These are phyloP conservation scores for Anableps anableps DNA, from an alignment of 2,797 vertebrate genomes.

Conservation along the genomic window DNA sequence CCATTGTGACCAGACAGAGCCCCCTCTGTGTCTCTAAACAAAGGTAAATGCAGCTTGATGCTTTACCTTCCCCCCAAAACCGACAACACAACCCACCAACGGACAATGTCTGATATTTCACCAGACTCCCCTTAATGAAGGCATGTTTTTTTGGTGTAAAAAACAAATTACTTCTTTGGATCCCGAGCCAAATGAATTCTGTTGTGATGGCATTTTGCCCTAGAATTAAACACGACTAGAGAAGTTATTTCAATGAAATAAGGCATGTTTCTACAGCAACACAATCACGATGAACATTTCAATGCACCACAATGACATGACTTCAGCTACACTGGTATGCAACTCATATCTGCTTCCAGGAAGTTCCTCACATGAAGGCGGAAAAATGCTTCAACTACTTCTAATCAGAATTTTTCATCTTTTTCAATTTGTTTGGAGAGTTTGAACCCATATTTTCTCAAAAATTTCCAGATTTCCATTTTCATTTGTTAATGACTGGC, in stretches of 20 bases:
- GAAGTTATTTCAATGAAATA: not conserved
- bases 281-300: not conserved
- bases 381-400: not conserved
- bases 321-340: not conserved
- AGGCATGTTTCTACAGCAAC: not conserved
- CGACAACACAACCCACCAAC: constrained; percentile 1
- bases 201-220: accelerated
- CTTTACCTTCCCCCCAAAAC: constrained; percentile 55
- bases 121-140: not conserved
- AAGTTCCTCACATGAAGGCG: not conserved
- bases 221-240: not conserved
- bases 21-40: constrained; percentile 72
- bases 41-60: constrained; percentile 60
- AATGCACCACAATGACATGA: not conserved
- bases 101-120: constrained; percentile 1
- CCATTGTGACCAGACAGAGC: constrained; percentile 71
- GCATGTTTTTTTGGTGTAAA: not conserved
- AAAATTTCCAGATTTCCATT: not conserved
- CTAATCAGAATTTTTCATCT: not conserved
- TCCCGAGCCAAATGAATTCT: not conserved
- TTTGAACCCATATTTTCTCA: not conserved
- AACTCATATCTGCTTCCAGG: not conserved
- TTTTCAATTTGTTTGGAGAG: not conserved
- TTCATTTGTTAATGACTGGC: not conserved
- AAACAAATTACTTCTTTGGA: not conserved